These are phyloP conservation scores for Cichlasoma orientale DNA, from an alignment of 2,797 vertebrate genomes.

Conservation along the genomic window DNA sequence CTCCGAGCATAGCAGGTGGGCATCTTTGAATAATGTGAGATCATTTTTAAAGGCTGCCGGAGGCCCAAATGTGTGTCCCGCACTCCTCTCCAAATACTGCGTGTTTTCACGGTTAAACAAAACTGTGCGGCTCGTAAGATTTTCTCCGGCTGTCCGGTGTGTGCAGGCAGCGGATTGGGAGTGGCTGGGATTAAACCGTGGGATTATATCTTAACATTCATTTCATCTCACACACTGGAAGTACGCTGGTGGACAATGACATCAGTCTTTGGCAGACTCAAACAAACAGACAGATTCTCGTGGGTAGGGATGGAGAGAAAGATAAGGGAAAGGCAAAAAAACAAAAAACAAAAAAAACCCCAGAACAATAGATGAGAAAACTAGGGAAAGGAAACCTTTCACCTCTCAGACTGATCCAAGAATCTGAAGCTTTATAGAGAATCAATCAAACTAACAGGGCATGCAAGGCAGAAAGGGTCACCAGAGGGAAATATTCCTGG, in stretches of 20 bases:
- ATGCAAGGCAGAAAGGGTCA: slow-evolving; percentile 30
- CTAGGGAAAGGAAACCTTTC: slow-evolving; percentile 32
- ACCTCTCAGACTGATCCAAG: slow-evolving; percentile 27
- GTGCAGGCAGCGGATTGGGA: slow-evolving; percentile 62
- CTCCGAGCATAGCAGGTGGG: slow-evolving; percentile 50
- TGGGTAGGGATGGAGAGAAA: slow-evolving; percentile 58
- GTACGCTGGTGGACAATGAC: slow-evolving; percentile 71
- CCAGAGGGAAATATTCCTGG: slow-evolving; percentile 2
- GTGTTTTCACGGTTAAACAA: slow-evolving; percentile 4
- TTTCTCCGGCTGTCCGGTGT: slow-evolving; percentile 46
- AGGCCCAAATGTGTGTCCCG: slow-evolving; percentile 39
- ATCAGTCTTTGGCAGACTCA: slow-evolving; percentile 70
- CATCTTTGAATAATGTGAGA: slow-evolving; percentile 64
- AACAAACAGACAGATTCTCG: slow-evolving; percentile 56
- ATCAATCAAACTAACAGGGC: slow-evolving; percentile 7
- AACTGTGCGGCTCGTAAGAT: slow-evolving; percentile 10
- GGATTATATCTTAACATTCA: slow-evolving; percentile 77
- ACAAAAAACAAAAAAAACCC: neutral
- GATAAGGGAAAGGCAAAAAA: slow-evolving; percentile 3
- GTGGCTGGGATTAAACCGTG: slow-evolving; percentile 71
- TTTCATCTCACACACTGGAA: slow-evolving; percentile 67
- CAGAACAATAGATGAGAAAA: slow-evolving; percentile 15
- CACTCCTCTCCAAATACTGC: neutral
- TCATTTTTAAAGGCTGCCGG: slow-evolving; percentile 44
- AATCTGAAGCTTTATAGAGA: slow-evolving; percentile 34